Evolutionary conservation across 2,888 invertebrate species (phyloP).

Genomic region (Gryllus longicercus): DNA sequence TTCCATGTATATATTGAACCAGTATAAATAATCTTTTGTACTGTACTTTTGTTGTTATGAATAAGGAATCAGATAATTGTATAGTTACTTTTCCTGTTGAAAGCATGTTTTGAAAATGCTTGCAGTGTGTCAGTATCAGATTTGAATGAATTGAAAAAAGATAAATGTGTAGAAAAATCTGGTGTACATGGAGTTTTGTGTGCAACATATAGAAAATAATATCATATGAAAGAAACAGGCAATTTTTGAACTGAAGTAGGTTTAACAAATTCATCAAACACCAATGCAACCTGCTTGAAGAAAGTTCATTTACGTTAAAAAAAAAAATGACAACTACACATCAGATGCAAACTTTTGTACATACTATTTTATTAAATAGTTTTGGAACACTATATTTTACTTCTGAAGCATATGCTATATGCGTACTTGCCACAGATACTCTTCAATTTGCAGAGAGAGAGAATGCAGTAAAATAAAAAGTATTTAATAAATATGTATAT

Average conservation of each 20-base stretch:
- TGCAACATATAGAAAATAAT: background rate
- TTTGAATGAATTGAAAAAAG: background rate
- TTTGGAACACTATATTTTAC: conserved; percentile 1
- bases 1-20: background rate
- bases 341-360: conserved; percentile 11
- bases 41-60: background rate
- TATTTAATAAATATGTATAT: too few species aligned
- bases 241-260: background rate
- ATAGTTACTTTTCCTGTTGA: conserved; percentile 3
- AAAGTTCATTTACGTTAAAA: background rate
- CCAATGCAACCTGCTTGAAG: background rate
- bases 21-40: background rate
- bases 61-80: background rate
- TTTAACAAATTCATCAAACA: background rate
- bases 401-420: background rate
- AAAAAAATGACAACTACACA: background rate
- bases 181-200: background rate
- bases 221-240: background rate
- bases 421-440: background rate
- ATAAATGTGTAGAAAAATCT: background rate
- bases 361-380: conserved; percentile 8
- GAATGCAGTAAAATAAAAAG: too few species aligned
- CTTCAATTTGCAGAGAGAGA: too few species aligned
- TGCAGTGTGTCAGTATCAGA: background rate
- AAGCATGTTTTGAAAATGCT: background rate